Conservation (phyloP, 2,113 vertebrate genomes). For the Pandion haliaetus region DNA sequence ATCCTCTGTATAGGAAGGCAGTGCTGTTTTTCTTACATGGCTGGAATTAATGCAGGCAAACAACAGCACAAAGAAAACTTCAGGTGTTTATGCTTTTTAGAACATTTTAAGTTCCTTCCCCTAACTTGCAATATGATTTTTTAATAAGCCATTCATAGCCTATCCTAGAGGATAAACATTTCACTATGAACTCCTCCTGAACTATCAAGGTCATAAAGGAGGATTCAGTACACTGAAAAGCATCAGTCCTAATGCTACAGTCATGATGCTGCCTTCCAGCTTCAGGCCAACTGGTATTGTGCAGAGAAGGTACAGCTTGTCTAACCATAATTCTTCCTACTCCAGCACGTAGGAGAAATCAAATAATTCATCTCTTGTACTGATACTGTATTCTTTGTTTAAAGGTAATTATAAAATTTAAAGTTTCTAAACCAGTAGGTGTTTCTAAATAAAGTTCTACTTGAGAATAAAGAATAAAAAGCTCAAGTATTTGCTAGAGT, state of each 20-base stretch:
- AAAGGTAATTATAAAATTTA: not conserved
- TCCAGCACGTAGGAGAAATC: not conserved
- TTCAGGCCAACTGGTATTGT: not conserved
- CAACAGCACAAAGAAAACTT: not conserved
- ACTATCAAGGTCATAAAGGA: not conserved
- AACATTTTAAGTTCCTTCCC: not conserved
- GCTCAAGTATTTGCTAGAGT: not conserved
- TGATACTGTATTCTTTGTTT: not conserved
- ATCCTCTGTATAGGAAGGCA: not conserved
- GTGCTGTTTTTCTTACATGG: not conserved
- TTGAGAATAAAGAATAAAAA: not conserved
- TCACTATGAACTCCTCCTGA: not conserved
- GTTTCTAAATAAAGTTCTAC: conserved; percentile 4
- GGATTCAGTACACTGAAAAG: not conserved
- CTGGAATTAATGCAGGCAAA: not conserved
- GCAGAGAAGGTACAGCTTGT: not conserved
- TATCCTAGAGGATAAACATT: not conserved
- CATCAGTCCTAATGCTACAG: not conserved
- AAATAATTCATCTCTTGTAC: not conserved
- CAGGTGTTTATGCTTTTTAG: not conserved
- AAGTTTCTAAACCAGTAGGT: not conserved
- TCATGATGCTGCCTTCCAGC: not conserved
- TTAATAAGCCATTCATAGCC: not conserved
- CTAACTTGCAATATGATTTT: not conserved
- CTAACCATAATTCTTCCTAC: not conserved